phyloP scores from a whole-genome alignment of 2,888 invertebrate species.

The Lottia scabra region DNA sequence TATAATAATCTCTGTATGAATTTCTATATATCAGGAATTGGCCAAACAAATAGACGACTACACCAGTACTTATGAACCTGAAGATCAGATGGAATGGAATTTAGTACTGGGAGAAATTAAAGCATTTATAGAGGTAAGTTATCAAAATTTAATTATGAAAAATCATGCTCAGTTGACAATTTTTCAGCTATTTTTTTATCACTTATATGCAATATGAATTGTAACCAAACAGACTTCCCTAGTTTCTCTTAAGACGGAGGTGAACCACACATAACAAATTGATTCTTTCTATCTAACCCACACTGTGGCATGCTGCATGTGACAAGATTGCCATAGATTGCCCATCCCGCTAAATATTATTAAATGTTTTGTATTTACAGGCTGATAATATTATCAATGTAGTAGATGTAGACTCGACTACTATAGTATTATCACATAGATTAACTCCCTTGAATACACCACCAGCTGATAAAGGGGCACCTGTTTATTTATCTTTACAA shows the following conservation, averaged over 20 bases:
- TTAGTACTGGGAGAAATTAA: slow-evolving; percentile 94
- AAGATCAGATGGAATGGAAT: slow-evolving; percentile 96
- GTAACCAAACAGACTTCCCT: too few species aligned
- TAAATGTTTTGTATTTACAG: slow-evolving; percentile 55
- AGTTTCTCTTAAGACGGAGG: too few species aligned
- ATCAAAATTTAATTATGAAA: too few species aligned
- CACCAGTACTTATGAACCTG: slow-evolving; percentile 95
- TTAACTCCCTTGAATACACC: slow-evolving; percentile 87
- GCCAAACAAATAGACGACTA: slow-evolving; percentile 95
- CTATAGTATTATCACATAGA: slow-evolving; percentile 88
- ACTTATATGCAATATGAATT: too few species aligned
- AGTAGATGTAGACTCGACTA: slow-evolving; percentile 85
- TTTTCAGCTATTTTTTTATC: too few species aligned
- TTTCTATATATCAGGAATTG: slow-evolving; percentile 76
- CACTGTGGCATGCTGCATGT: too few species aligned
- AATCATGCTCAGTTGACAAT: too few species aligned
- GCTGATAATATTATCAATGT: slow-evolving; percentile 91
- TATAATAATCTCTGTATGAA: too few species aligned
- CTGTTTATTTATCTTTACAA: slow-evolving; percentile 88
- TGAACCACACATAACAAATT: too few species aligned
- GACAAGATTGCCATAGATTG: too few species aligned
- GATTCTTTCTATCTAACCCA: too few species aligned
- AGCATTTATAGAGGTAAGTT: slow-evolving; percentile 80
- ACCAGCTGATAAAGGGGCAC: slow-evolving; percentile 86
- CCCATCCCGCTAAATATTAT: too few species aligned